Base-by-base conservation (phyloP, 1,140 invertebrate genomes). In the Steinernema khuongi region DNA sequence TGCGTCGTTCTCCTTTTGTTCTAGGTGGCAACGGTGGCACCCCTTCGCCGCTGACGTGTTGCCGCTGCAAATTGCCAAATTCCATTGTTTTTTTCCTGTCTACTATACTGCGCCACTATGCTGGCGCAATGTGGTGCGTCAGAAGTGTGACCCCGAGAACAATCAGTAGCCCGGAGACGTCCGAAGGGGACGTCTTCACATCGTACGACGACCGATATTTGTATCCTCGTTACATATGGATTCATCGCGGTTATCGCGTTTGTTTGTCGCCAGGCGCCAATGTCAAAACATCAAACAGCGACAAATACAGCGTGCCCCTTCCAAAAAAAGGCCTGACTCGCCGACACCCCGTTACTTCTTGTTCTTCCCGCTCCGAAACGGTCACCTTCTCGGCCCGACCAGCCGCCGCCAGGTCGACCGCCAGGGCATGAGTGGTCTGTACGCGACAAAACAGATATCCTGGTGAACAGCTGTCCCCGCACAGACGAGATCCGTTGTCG, bases 401-500 rank as follows among this genome's bases (percentile, higher is more conserved):
- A n/a, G n/a, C n/a, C n/a, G n/a, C n/a, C n/a, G n/a, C n/a, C n/a
- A n/a, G n/a, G n/a, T n/a, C n/a, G n/a, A n/a, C n/a, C n/a, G n/a
- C n/a, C n/a, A n/a, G n/a, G n/a, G n/a, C n/a, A n/a, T n/a, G n/a
- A n/a, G n/a, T n/a, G n/a, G n/a, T n/a, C n/a, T n/a, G n/a, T 14
- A 60, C 4, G 50, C 11, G 50, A 60, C 11, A 60, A 14, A 60
- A 26, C 50, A 60, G 50, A 60, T 60, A 7, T 17, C 19, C 50
- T 11, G 14, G 14, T 26, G 11, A 60, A 60, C 50, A 60, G 50
- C 50, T 60, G 50, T 60, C 50, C 50, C 26, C 26, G 14, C n/a
- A n/a, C 50, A 60, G 50, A 60, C 50, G 50, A 60, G 50, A 60
- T 60, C 50, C 7, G 11, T 60, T 60, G 50, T 60, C 50, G 50